Conservation (phyloP, 2,797 vertebrate genomes). For the Carduelis carduelis region DNA sequence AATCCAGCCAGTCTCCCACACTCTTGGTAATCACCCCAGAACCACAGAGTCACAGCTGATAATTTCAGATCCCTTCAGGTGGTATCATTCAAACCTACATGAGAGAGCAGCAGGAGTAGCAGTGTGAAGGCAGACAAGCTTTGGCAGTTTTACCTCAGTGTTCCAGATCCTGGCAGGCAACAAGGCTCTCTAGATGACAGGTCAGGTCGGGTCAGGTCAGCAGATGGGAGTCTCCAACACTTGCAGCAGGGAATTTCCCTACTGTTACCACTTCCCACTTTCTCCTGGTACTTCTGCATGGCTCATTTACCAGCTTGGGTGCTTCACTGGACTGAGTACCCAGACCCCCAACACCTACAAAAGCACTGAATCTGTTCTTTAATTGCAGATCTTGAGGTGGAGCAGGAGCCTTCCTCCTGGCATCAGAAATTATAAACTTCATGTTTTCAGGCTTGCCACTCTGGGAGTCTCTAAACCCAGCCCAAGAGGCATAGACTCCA, state of each 20-base stretch:
- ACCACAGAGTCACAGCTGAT: background rate
- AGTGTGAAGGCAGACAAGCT: background rate
- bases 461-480: background rate
- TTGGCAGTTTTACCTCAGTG: background rate
- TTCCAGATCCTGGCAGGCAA: background rate
- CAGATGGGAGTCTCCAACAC: background rate
- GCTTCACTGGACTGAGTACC: background rate
- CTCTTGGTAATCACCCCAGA: background rate
- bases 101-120: background rate
- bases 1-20: background rate
- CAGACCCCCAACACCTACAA: background rate
- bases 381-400: background rate
- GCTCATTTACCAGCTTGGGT: background rate
- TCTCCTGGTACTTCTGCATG: background rate
- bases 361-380: background rate
- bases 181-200: background rate
- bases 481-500: background rate
- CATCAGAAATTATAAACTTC: background rate
- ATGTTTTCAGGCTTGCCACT: background rate
- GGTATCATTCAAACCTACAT: background rate
- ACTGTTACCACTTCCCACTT: background rate
- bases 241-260: background rate
- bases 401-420: background rate
- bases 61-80: background rate
- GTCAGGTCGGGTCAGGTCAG: background rate